Base-by-base conservation (phyloP, 2,888 invertebrate genomes). In the Mimachlamys varia region DNA sequence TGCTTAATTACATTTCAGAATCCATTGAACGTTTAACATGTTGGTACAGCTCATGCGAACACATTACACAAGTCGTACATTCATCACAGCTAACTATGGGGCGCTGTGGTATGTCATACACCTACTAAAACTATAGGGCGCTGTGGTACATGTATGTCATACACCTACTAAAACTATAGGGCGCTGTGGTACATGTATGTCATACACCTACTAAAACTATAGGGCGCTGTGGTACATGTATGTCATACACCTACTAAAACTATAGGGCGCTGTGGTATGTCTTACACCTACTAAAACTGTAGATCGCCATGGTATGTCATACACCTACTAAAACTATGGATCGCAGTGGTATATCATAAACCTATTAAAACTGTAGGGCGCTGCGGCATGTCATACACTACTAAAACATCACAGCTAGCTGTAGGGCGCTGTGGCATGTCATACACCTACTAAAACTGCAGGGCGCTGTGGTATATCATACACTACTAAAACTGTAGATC, bases 11-110 rank as follows among this genome's bases (percentile, higher is more conserved):
- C 27, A 33, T 33, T 13, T 33, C 22, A 27, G 76, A 33, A 76
- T 76, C 27, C 76, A 76, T 76, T 76, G 76, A 33, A 76, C 76
- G 27, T 76, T 76, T 76, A 33, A 76, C 33, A 76, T 76, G 33
- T 76, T 76, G 7, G 10, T 76, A 15, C 62, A 62, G 0, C 22
- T 22, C 3, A 5, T 12, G 7, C 12, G 7, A 76, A 27, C 33
- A 76, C 76, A 76, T 76, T 76, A 5, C 33, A 33, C 76, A 10
- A 33, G 22, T 33, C 33, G 76, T 33, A 76, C 13, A 27, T 27
- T 76, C 12, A 76, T 76, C 76, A 76, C 33, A 33, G 13, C 4
- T 33, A 33, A 76, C 17, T 27, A 33, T 76, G 33, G 10, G 33
- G 12, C 33, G 12, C 1, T 27, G 33, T 0, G 33, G 33, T 15